Percentiles rank a stretch among this genome's conserved stretches.
phyloP scores from a whole-genome alignment of 2,888 invertebrate genomes.

The Notocelia uddmanniana region DNA sequence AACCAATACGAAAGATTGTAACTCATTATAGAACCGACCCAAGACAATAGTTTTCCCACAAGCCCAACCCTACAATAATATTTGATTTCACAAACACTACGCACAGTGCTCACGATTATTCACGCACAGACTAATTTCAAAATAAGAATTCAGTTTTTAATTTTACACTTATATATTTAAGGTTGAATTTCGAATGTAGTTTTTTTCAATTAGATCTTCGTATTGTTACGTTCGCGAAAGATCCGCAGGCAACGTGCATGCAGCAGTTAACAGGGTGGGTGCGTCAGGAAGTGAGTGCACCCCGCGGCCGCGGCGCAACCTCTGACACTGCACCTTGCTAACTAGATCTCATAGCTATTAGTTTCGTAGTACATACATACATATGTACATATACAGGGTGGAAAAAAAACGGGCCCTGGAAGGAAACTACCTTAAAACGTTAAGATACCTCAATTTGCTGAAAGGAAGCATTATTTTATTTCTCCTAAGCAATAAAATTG shows the following conservation, averaged over 20 bases:
- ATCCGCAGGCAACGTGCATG: not conserved
- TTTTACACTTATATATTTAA: not conserved
- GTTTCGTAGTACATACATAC: not conserved
- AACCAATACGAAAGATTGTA: not conserved
- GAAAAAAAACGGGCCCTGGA: too few species aligned
- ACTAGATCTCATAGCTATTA: conserved; percentile 1
- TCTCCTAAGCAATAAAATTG: too few species aligned
- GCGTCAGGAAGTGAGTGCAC: conserved; percentile 27
- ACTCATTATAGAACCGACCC: conserved; percentile 7
- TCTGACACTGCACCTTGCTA: conserved; percentile 30
- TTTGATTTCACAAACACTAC: conserved; percentile 12
- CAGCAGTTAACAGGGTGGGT: conserved; percentile 15
- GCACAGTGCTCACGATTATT: not conserved
- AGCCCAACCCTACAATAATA: not conserved
- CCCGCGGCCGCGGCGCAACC: conserved; percentile 34
- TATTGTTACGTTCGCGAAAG: not conserved
- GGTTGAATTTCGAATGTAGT: not conserved
- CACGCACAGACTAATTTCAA: not conserved
- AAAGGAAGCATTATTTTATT: too few species aligned
- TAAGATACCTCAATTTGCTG: too few species aligned
- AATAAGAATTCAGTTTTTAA: not conserved
- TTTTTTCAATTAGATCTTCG: not conserved
- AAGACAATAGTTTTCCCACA: conserved; percentile 8
- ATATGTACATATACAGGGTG: too few species aligned
- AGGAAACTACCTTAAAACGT: too few species aligned